Evolutionary conservation across 2,888 invertebrate genomes (phyloP).

Genomic region (Hypsopygia costalis): DNA sequence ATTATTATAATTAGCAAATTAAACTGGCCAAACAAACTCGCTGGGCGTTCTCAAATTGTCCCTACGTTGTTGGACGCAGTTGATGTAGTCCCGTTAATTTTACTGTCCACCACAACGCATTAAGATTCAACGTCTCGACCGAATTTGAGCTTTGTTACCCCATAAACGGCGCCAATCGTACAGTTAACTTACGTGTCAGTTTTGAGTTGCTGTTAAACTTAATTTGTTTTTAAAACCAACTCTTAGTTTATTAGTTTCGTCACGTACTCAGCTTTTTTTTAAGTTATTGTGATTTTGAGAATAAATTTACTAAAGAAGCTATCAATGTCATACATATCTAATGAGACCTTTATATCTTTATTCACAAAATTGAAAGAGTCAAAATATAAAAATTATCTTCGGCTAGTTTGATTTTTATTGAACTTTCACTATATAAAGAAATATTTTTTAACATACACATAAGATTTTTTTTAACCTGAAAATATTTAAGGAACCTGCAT

Average conservation of each 20-base stretch:
- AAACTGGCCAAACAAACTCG: neutral
- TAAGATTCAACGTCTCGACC: neutral
- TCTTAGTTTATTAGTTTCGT: neutral
- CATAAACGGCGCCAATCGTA: constrained; percentile 3
- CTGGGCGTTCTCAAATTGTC: neutral
- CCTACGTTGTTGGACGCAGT: neutral
- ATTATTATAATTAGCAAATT: neutral
- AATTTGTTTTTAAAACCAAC: constrained; percentile 29
- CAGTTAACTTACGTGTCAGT: constrained; percentile 14
- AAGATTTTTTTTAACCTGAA: too few relatives aligned
- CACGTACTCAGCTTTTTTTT: neutral
- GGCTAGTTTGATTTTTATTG: too few relatives aligned
- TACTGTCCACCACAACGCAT: neutral
- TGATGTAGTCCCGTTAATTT: neutral
- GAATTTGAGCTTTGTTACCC: constrained; percentile 2
- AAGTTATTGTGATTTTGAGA: neutral
- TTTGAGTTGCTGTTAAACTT: constrained; percentile 27
- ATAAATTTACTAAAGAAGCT: too few relatives aligned
- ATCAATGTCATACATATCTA: too few relatives aligned
- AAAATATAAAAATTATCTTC: too few relatives aligned
- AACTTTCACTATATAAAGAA: too few relatives aligned
- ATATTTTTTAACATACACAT: too few relatives aligned
- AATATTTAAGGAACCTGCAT: too few relatives aligned
- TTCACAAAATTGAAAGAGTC: too few relatives aligned
- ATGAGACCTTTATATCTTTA: too few relatives aligned